A percentile compares a stretch with the other conserved stretches of the same genome.
Conservation (phyloP, 2,113 vertebrate genomes). For the Anser cygnoides region DNA sequence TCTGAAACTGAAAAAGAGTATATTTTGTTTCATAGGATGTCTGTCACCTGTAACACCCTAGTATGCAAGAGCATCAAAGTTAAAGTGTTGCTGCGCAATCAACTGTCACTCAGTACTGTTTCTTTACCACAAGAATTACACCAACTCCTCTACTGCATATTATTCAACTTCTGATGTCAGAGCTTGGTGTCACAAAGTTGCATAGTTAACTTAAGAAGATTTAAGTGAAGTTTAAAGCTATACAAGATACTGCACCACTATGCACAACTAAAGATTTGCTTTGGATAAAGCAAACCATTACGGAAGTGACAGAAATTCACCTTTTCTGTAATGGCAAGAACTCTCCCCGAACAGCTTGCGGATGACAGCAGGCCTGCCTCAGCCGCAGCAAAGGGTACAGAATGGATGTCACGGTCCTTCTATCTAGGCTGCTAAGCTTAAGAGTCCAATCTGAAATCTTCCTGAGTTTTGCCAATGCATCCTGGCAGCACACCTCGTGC, state of each 20-base stretch:
- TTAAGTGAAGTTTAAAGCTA: neutral
- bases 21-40: neutral
- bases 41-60: neutral
- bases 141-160: neutral
- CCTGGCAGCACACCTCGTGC: slow-evolving; percentile 97
- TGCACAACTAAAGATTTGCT: neutral
- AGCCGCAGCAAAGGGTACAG: slow-evolving; percentile 91
- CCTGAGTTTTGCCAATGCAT: slow-evolving; percentile 91
- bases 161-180: neutral
- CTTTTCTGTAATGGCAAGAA: slow-evolving; percentile 98
- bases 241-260: neutral
- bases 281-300: neutral
- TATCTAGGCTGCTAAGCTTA: slow-evolving; percentile 93
- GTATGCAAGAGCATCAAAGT: neutral
- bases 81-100: neutral
- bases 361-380: slow-evolving; percentile 97
- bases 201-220: neutral
- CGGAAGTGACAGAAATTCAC: slow-evolving; percentile 67
- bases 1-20: neutral
- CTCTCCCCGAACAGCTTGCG: slow-evolving; percentile 96
- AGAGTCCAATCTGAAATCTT: slow-evolving; percentile 97
- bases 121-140: neutral
- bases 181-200: neutral
- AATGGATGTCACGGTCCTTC: slow-evolving; percentile 92
- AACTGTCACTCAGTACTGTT: neutral